These are phyloP conservation scores for Ptychodera flava DNA, from an alignment of 35 echinoderm and acorn worm genomes.

Conservation along the genomic window DNA sequence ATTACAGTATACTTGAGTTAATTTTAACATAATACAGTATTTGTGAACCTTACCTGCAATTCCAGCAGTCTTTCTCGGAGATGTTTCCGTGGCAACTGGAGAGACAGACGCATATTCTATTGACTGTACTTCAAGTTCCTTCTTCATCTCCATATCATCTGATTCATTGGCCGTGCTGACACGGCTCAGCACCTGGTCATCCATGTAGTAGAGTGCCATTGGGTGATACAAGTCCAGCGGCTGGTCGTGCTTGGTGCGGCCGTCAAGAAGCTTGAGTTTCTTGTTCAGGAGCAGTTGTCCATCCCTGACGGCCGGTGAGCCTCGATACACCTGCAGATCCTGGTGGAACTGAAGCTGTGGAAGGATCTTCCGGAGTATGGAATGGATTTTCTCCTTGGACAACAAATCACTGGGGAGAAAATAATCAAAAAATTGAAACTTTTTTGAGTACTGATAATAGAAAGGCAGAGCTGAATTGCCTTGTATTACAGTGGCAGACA, in stretches of 20 bases:
- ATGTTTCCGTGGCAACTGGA: neutral
- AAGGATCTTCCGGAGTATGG: slow-evolving; percentile 55
- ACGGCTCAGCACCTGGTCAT: slow-evolving; percentile 30
- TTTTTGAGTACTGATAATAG: no score
- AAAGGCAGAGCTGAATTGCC: no score
- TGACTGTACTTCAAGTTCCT: neutral
- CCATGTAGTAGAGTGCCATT: slow-evolving; percentile 32
- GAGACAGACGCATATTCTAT: neutral
- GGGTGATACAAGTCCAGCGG: neutral
- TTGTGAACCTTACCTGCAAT: neutral
- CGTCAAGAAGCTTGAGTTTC: slow-evolving; percentile 58
- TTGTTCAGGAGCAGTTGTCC: slow-evolving; percentile 69
- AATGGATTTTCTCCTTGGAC: slow-evolving; percentile 63
- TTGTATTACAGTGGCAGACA: no score
- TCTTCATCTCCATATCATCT: neutral
- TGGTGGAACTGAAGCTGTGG: slow-evolving; percentile 65
- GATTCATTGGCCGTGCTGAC: slow-evolving; percentile 28
- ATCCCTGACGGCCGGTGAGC: slow-evolving; percentile 40
- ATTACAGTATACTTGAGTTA: no score
- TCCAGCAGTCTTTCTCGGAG: neutral
- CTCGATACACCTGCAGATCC: neutral
- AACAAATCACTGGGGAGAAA: slow-evolving; percentile 64
- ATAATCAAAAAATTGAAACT: neutral
- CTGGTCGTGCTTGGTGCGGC: slow-evolving; percentile 9
- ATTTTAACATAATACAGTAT: no score